phyloP scores from a whole-genome alignment of 2,797 vertebrate species.

The Xenentodon cancila region DNA sequence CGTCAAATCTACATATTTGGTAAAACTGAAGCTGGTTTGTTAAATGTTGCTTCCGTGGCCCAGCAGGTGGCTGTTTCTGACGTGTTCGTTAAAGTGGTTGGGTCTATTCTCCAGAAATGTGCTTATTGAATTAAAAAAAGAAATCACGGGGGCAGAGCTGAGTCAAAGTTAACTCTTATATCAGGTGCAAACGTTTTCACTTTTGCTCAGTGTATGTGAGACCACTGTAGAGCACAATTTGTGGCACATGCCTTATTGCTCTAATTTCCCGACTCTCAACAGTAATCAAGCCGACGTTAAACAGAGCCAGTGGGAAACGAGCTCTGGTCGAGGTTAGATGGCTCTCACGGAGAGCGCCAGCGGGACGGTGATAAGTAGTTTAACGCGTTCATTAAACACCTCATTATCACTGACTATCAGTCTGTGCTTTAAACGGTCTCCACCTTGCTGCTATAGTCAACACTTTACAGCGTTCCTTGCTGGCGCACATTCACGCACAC shows the following conservation, averaged over 20 bases:
- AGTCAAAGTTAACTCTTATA: not conserved
- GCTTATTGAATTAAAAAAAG: no score
- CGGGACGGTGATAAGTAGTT: slow-evolving; percentile 48
- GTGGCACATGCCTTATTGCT: not conserved
- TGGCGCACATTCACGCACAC: slow-evolving; percentile 7
- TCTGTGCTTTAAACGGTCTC: slow-evolving; percentile 30
- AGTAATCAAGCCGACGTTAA: slow-evolving; percentile 1
- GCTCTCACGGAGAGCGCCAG: slow-evolving; percentile 10
- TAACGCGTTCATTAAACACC: slow-evolving; percentile 49
- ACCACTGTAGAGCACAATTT: no score
- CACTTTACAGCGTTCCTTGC: slow-evolving; percentile 9
- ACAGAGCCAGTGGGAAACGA: slow-evolving; percentile 11
- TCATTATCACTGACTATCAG: slow-evolving; percentile 46
- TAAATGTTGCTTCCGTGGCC: no score
- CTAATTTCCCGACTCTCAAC: slow-evolving; percentile 1
- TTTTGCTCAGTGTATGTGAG: not conserved
- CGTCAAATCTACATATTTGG: no score
- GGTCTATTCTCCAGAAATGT: no score
- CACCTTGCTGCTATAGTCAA: slow-evolving; percentile 33
- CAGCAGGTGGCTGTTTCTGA: no score
- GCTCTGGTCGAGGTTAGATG: slow-evolving; percentile 9
- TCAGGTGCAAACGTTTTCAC: not conserved
- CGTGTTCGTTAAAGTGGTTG: no score
- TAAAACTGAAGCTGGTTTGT: no score
- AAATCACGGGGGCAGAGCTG: no score